phyloP scores from a whole-genome alignment of 1,140 invertebrate genomes.

The Diabrotica virgifera region DNA sequence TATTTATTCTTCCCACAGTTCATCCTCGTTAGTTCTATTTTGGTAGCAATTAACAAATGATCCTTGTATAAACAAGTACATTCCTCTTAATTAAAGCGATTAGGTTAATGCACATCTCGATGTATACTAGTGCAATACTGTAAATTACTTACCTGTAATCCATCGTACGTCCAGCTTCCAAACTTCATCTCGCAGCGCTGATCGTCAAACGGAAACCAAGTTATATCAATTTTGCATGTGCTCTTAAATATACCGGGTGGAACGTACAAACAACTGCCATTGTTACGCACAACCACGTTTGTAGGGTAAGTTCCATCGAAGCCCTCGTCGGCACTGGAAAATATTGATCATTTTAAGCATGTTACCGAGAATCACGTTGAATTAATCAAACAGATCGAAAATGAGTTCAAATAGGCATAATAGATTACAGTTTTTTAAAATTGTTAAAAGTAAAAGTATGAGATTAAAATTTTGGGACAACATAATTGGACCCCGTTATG shows the following conservation, averaged over 20 bases:
- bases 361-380: too few species aligned
- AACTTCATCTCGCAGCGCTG: slow-evolving; percentile 96
- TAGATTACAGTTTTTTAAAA: background rate
- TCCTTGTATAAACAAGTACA: too few species aligned
- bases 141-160: slow-evolving; percentile 71
- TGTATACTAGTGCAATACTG: too few species aligned
- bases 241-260: slow-evolving; percentile 98
- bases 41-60: too few species aligned
- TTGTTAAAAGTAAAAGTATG: too few species aligned
- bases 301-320: slow-evolving; percentile 97
- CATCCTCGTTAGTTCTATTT: too few species aligned
- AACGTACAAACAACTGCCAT: slow-evolving; percentile 94
- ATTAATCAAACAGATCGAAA: slow-evolving; percentile 11
- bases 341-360: slow-evolving; percentile 14
- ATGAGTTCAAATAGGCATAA: background rate
- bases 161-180: slow-evolving; percentile 93
- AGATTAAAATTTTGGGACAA: too few species aligned
- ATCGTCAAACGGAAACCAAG: slow-evolving; percentile 98
- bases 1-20: too few species aligned
- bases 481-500: too few species aligned
- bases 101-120: too few species aligned
- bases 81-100: too few species aligned
- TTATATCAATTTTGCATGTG: slow-evolving; percentile 99
- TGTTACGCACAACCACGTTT: slow-evolving; percentile 93
- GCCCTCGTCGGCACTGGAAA: slow-evolving; percentile 90